Conservation (phyloP, 2,888 invertebrate species). For the Busseola fusca region DNA sequence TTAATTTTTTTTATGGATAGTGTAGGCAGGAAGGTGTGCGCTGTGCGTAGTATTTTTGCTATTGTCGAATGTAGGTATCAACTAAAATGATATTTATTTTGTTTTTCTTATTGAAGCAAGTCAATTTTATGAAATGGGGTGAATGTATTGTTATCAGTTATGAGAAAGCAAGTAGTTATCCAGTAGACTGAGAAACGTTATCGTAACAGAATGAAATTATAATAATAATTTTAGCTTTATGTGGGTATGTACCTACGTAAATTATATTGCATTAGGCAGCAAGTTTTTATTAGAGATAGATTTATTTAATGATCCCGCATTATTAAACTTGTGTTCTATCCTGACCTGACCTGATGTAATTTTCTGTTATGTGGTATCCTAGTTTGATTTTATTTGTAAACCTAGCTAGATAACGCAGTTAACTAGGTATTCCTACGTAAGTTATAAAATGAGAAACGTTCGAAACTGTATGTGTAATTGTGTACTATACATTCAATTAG, state of each 20-base stretch:
- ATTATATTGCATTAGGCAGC: conserved; percentile 5
- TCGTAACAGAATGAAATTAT: conserved; percentile 9
- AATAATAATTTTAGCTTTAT: not conserved
- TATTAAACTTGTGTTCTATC: too few species aligned
- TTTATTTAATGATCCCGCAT: not conserved
- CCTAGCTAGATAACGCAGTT: not conserved
- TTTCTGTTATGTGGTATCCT: too few species aligned
- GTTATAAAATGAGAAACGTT: not conserved
- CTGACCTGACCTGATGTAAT: too few species aligned
- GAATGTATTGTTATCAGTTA: conserved; percentile 39
- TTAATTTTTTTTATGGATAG: not conserved
- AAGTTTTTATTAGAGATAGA: not conserved
- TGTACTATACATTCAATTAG: not conserved
- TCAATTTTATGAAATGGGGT: conserved; percentile 22
- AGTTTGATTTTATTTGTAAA: not conserved
- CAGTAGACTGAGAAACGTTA: conserved; percentile 9
- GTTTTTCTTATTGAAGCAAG: conserved; percentile 1
- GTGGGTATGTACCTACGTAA: not conserved
- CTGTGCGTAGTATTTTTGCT: not conserved
- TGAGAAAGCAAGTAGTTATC: conserved; percentile 8
- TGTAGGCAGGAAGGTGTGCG: not conserved
- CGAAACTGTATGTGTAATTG: not conserved
- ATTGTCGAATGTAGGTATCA: not conserved
- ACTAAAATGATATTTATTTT: not conserved
- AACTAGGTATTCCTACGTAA: not conserved